These are phyloP conservation scores for Plectropomus leopardus DNA, from an alignment of 2,113 vertebrate genomes.

Conservation along the genomic window DNA sequence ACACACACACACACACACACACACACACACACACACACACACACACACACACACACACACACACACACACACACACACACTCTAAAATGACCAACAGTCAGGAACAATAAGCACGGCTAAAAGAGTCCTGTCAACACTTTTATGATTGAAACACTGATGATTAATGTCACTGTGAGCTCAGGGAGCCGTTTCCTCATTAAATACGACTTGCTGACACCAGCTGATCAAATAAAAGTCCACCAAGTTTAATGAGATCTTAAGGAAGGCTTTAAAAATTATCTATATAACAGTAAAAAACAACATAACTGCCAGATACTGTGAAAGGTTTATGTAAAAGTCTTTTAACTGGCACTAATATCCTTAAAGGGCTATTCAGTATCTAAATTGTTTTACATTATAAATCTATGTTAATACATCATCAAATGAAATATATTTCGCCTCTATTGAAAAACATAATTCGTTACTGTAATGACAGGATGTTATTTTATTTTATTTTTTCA, in stretches of 20 bases:
- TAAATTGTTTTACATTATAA: neutral
- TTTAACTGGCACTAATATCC: neutral
- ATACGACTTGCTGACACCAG: neutral
- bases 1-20: conserved; percentile 38
- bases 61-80: conserved; percentile 38
- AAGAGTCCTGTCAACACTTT: neutral
- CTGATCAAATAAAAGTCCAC: neutral
- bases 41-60: conserved; percentile 39
- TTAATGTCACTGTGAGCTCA: neutral
- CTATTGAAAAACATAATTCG: neutral
- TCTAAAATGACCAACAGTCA: neutral
- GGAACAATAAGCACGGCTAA: neutral
- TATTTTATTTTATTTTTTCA: too few relatives aligned
- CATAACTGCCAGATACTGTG: neutral
- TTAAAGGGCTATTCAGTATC: neutral
- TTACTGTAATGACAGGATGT: neutral
- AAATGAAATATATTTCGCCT: neutral
- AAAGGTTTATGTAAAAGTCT: neutral
- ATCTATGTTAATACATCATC: neutral
- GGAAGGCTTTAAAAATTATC: neutral
- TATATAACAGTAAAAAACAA: neutral
- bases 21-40: conserved; percentile 40
- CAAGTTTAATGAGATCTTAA: neutral
- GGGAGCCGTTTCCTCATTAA: neutral
- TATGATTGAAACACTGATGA: conserved; percentile 17